Base-by-base conservation (phyloP, 2,113 vertebrate genomes). In the Myotis lucifugus region DNA sequence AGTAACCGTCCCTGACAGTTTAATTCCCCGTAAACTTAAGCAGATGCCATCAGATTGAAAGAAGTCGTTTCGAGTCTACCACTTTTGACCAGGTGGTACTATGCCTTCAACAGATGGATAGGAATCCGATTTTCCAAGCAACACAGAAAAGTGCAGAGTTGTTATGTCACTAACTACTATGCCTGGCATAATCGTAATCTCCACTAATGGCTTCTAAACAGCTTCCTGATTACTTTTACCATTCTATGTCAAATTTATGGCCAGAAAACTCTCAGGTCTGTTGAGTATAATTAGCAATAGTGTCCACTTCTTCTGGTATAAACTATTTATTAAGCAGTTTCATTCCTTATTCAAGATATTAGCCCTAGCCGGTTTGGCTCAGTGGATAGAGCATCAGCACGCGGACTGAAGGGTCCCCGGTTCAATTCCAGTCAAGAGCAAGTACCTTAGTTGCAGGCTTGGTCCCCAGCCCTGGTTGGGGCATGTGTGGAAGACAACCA, bases 151-250 rank as follows among this genome's bases (percentile, higher is more conserved):
- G n/a, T 32, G 13, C 2, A 8, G 84, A 92, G 90, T 87, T 89
- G 86, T 37, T 56, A 90, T 0, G 5, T 91, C 23, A 96, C 52
- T 85, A 6, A 86, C 59, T 91, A 81, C 48, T 89, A 74, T 79
- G 40, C 79, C 52, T 81, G 5, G 73, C 56, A 96, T 64, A 88
- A 67, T 23, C 66, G 37, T 1, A 17, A 64, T 90, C 7, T n/a
- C 42, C 92, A 40, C 96, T 91, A 79, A 88, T 95, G 61, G 88
- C 88, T 61, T 85, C 94, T 78, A 85, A 48, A 69, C 85, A 94
- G 1, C 1, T 21, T 52, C 69, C 42, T 83, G 77, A 87, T 96
- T 94, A 94, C 96, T 95, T 96, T 97, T 95, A 93, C 81, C 91
- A 10, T 25, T 69, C 32, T 0, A 81, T 77, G 84, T 87, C 85